phyloP scores from a whole-genome alignment of 2,113 vertebrate genomes.

The Cyphomyrus discorhynchus region DNA sequence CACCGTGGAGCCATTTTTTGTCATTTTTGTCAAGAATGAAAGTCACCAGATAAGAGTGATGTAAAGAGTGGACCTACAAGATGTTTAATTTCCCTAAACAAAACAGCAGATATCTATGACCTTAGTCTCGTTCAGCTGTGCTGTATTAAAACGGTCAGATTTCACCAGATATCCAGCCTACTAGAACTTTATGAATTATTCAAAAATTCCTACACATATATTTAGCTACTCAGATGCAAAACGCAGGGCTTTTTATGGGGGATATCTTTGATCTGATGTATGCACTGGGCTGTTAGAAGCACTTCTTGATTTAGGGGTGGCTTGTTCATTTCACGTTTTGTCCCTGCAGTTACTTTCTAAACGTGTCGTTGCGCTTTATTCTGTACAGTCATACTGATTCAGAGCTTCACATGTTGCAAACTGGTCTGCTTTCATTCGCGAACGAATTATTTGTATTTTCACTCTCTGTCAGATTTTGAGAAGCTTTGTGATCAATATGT shows the following conservation, averaged over 20 bases:
- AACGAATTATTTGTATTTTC: background rate
- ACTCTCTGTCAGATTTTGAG: background rate
- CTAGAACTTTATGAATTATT: background rate
- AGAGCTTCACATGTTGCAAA: background rate
- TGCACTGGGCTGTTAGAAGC: background rate
- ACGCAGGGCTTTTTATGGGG: background rate
- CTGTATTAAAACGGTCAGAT: background rate
- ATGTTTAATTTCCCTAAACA: background rate
- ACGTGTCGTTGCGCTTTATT: background rate
- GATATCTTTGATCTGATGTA: background rate
- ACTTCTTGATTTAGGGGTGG: background rate
- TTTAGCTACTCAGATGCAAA: background rate
- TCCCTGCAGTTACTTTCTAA: background rate
- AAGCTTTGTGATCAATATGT: background rate
- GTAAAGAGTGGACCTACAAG: background rate
- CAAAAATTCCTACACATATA: background rate
- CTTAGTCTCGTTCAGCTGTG: background rate
- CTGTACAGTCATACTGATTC: background rate
- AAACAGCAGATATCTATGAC: background rate
- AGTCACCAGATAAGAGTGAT: background rate
- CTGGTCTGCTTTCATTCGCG: too few species aligned
- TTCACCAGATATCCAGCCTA: background rate
- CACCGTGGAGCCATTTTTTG: background rate
- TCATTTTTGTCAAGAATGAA: background rate
- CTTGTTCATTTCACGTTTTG: background rate